Conservation (phyloP, 2,888 invertebrate species). For the Crocallis elinguaria region DNA sequence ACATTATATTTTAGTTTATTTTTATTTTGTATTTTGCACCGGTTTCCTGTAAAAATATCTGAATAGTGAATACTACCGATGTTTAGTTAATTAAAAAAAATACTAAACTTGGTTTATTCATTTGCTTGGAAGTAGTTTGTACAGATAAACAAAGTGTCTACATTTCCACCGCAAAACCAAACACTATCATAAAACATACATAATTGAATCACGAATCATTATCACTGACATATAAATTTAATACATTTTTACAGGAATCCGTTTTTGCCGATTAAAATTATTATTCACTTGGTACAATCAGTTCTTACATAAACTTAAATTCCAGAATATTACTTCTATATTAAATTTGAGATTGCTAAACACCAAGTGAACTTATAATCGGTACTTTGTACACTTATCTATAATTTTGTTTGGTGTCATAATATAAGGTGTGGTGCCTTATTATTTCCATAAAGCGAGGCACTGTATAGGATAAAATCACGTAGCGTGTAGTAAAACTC, state of each 20-base stretch:
- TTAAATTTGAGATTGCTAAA: neutral
- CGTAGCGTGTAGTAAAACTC: constrained; percentile 70
- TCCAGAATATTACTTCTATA: too few relatives aligned
- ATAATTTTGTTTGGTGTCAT: constrained; percentile 37
- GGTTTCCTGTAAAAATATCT: constrained; percentile 6
- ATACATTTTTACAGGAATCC: neutral
- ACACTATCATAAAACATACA: too few relatives aligned
- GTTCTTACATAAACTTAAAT: too few relatives aligned
- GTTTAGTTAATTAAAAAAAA: too few relatives aligned
- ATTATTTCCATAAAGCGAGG: constrained; percentile 40
- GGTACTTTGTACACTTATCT: constrained; percentile 1
- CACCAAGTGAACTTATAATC: constrained; percentile 8
- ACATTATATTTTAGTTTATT: too few relatives aligned
- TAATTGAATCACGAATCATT: neutral
- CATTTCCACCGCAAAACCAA: too few relatives aligned
- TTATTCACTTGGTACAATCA: neutral
- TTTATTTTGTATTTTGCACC: constrained; percentile 1
- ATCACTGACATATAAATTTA: too few relatives aligned
- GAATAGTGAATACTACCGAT: neutral
- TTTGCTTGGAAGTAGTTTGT: too few relatives aligned
- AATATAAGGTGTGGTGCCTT: constrained; percentile 43
- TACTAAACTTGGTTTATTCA: too few relatives aligned
- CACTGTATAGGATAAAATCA: constrained; percentile 55
- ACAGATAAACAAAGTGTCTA: too few relatives aligned
- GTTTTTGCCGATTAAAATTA: neutral